A percentile compares a stretch with the other conserved stretches of the same genome.
Conservation (phyloP, 2,888 invertebrate genomes). For the Smittia aterrima region DNA sequence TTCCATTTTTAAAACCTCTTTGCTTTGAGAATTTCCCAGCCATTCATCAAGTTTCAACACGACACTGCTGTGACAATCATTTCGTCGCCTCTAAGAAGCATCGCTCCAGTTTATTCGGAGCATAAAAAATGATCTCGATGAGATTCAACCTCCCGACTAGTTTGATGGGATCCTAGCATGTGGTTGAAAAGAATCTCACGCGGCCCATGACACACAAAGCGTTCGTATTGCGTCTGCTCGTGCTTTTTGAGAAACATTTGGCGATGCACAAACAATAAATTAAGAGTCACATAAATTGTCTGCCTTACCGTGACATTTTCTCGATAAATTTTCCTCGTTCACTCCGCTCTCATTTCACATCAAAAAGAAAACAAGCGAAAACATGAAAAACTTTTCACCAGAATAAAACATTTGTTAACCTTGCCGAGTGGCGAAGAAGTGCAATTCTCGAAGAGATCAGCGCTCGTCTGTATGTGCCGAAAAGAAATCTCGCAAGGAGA, state of each 20-base stretch:
- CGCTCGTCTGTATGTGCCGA: not conserved
- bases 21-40: too few relatives aligned
- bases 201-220: slow-evolving; percentile 14
- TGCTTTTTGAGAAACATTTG: slow-evolving; percentile 27
- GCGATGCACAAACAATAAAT: slow-evolving; percentile 38
- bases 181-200: slow-evolving; percentile 4
- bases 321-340: slow-evolving; percentile 29
- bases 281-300: slow-evolving; percentile 37
- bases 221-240: not conserved
- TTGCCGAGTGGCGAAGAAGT: not conserved
- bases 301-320: slow-evolving; percentile 35
- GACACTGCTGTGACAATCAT: too few relatives aligned
- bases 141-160: not conserved
- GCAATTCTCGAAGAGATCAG: not conserved
- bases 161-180: not conserved
- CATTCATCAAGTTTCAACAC: too few relatives aligned
- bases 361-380: not conserved
- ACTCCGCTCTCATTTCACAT: not conserved
- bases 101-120: too few relatives aligned
- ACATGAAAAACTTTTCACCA: slow-evolving; percentile 16
- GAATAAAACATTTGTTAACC: slow-evolving; percentile 2
- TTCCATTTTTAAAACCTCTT: too few relatives aligned
- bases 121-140: not conserved
- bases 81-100: too few relatives aligned
- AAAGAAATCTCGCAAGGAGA: not conserved